Conservation (phyloP, 2,797 vertebrate species). For the Pseudochirops corinnae region DNA sequence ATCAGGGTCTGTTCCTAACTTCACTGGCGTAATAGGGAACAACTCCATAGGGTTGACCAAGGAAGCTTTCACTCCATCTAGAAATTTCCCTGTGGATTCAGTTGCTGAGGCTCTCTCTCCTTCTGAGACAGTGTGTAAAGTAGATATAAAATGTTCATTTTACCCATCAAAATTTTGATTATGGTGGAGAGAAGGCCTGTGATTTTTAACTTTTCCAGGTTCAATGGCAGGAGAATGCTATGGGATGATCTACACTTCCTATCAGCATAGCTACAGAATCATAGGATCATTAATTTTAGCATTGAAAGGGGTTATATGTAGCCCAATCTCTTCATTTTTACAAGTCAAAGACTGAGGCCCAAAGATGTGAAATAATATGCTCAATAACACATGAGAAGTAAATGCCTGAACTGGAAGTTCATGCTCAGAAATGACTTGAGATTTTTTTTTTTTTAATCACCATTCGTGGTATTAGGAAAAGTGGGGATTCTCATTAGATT, state of each 20-base stretch:
- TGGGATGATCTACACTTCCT: not conserved
- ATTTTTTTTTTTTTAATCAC: not conserved
- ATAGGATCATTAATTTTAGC: not conserved
- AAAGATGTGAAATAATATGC: not conserved
- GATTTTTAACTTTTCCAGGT: slow-evolving; percentile 12
- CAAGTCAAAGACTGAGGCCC: not conserved
- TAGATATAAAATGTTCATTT: slow-evolving; percentile 47
- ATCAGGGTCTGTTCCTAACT: not conserved
- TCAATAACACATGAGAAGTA: not conserved
- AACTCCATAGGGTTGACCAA: not conserved
- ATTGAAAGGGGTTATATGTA: not conserved
- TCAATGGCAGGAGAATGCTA: slow-evolving; percentile 38
- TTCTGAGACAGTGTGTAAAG: not conserved
- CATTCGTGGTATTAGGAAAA: not conserved
- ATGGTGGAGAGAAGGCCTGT: not conserved
- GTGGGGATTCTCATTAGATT: not conserved
- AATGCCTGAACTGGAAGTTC: not conserved
- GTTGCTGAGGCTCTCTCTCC: too few species aligned
- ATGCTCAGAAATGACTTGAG: not conserved
- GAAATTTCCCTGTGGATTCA: not conserved
- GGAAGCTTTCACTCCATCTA: not conserved
- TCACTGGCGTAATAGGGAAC: not conserved
- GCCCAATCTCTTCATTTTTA: not conserved
- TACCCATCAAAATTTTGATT: slow-evolving; percentile 20
- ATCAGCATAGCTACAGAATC: not conserved